phyloP scores from a whole-genome alignment of 2,797 vertebrate species.

The Ispidina picta region DNA sequence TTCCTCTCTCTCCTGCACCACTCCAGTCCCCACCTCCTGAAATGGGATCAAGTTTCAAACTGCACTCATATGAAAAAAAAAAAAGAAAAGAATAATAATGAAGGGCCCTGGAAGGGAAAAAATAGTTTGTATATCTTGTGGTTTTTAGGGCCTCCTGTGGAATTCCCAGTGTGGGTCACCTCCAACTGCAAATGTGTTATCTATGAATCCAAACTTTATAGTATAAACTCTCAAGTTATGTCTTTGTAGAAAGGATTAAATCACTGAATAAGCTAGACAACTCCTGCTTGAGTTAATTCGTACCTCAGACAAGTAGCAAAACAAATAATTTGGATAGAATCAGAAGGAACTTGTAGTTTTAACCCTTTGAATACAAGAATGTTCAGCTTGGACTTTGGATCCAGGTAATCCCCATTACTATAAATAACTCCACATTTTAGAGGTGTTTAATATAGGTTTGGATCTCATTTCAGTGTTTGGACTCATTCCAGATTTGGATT shows the following conservation, averaged over 20 bases:
- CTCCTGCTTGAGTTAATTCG: background rate
- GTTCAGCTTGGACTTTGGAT: background rate
- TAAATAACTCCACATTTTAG: slow-evolving; percentile 1
- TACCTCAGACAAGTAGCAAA: background rate
- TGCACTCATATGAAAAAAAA: slow-evolving; percentile 5
- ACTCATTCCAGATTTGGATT: background rate
- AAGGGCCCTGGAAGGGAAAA: slow-evolving; percentile 22
- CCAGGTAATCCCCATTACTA: background rate
- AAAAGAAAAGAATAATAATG: background rate
- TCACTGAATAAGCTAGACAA: background rate
- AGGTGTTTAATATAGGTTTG: background rate
- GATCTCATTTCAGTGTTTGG: background rate
- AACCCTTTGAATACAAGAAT: background rate
- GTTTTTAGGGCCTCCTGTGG: background rate
- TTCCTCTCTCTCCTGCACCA: background rate
- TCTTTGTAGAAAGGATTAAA: slow-evolving; percentile 2
- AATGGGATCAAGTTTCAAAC: slow-evolving; percentile 61
- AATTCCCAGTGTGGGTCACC: background rate
- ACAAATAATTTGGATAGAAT: background rate
- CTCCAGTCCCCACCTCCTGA: background rate
- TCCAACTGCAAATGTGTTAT: background rate
- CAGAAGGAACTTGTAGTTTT: background rate
- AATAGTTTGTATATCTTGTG: background rate
- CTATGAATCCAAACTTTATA: background rate
- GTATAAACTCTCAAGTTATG: background rate